phyloP scores from a whole-genome alignment of 2,888 invertebrate species.

The Oscheius sp. region DNA sequence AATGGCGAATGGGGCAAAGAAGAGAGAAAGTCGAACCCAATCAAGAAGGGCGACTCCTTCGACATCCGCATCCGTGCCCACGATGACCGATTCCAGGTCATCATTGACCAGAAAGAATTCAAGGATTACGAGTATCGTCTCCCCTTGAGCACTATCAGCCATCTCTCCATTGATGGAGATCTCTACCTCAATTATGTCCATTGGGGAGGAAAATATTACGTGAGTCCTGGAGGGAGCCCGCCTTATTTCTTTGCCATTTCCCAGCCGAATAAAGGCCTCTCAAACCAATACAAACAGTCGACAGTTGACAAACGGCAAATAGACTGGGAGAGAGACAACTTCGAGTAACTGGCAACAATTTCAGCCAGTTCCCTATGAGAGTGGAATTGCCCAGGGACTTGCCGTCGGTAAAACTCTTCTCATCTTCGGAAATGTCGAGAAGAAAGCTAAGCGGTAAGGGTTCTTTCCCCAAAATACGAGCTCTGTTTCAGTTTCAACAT shows the following conservation, averaged over 20 bases:
- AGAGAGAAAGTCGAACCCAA: slow-evolving; percentile 66
- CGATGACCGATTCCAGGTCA: slow-evolving; percentile 63
- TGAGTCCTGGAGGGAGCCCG: too few relatives aligned
- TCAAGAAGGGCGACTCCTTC: slow-evolving; percentile 67
- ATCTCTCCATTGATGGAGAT: slow-evolving; percentile 65
- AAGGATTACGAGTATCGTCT: slow-evolving; percentile 66
- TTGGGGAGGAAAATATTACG: slow-evolving; percentile 69
- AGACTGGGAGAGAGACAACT: slow-evolving; percentile 2
- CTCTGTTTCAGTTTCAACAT: slow-evolving; percentile 62
- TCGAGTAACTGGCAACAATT: slow-evolving; percentile 28
- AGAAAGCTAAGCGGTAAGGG: slow-evolving; percentile 68
- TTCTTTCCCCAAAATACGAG: not conserved
- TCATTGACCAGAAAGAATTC: slow-evolving; percentile 67
- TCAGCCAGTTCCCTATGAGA: slow-evolving; percentile 71
- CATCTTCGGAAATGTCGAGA: slow-evolving; percentile 72
- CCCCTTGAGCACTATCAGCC: slow-evolving; percentile 59
- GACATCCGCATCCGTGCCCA: slow-evolving; percentile 66
- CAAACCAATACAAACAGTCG: slow-evolving; percentile 30
- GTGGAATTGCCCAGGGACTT: slow-evolving; percentile 69
- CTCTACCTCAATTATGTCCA: slow-evolving; percentile 64
- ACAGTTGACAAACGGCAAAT: slow-evolving; percentile 33
- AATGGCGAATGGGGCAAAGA: slow-evolving; percentile 68
- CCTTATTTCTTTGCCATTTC: not conserved
- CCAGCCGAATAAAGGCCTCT: not conserved
- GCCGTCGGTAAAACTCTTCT: slow-evolving; percentile 70